A percentile compares a stretch with the other conserved stretches of the same genome.
Evolutionary conservation across 2,113 vertebrate species (phyloP).

Genomic region (Athene cunicularia): DNA sequence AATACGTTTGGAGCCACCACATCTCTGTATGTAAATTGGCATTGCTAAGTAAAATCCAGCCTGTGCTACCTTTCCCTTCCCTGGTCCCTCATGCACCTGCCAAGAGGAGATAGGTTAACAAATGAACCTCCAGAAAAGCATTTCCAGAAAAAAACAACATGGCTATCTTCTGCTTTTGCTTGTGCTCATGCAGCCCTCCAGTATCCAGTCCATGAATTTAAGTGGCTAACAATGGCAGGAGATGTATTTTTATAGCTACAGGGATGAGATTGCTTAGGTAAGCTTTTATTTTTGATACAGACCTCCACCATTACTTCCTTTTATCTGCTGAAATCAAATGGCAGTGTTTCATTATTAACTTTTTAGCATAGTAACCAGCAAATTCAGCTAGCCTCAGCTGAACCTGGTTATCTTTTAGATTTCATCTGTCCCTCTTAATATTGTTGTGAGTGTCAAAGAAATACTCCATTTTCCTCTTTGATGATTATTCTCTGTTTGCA

Average conservation of each 20-base stretch:
- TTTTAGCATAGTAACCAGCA: background rate
- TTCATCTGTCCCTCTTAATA: slow-evolving; percentile 4
- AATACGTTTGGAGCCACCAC: background rate
- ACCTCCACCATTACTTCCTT: background rate
- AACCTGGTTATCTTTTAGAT: slow-evolving; percentile 18
- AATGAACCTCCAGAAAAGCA: background rate
- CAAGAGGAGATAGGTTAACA: background rate
- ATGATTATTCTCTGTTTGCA: background rate
- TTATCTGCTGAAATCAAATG: background rate
- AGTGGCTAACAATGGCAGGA: background rate
- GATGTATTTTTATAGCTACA: background rate
- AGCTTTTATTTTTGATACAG: background rate
- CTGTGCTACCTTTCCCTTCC: background rate
- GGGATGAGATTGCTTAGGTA: background rate
- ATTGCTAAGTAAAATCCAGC: background rate
- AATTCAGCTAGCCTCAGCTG: background rate
- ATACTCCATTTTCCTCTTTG: background rate
- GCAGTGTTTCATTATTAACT: background rate
- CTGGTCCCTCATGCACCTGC: background rate
- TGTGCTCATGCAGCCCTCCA: background rate
- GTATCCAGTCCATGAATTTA: background rate
- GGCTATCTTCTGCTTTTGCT: background rate
- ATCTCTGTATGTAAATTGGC: background rate
- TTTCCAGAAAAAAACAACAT: background rate
- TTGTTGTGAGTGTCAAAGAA: background rate